A percentile compares a stretch with the other conserved stretches of the same genome.
Evolutionary conservation across 2,113 vertebrate genomes (phyloP).

Genomic region (Balaenoptera acutorostrata): DNA sequence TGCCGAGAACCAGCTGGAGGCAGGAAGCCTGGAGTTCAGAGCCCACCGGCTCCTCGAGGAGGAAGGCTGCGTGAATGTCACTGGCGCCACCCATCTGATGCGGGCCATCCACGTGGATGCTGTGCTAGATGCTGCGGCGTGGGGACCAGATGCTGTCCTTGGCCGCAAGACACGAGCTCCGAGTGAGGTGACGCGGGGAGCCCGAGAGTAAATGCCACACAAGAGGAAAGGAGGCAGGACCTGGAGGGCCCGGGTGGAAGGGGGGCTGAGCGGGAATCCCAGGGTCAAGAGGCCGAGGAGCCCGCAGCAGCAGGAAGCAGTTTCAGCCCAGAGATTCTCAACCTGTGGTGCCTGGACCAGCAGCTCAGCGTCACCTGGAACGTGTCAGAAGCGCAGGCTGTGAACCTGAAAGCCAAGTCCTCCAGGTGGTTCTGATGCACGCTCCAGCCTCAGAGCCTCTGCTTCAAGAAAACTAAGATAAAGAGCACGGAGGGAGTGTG

Average conservation of each 20-base stretch:
- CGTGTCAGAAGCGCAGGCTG: background rate
- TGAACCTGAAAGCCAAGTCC: rapidly evolving
- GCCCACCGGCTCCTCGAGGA: background rate
- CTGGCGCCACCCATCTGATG: rapidly evolving
- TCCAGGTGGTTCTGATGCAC: rapidly evolving
- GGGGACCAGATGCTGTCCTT: rapidly evolving
- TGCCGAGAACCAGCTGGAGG: background rate
- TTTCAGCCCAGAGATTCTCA: background rate
- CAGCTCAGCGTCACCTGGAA: rapidly evolving
- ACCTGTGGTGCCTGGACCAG: background rate
- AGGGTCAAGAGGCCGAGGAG: too few relatives aligned
- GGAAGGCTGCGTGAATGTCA: rapidly evolving
- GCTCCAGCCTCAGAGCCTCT: background rate
- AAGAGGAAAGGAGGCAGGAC: background rate
- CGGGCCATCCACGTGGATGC: rapidly evolving
- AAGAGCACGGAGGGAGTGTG: background rate
- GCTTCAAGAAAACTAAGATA: background rate
- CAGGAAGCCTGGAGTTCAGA: rapidly evolving
- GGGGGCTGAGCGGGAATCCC: rapidly evolving
- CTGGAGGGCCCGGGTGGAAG: background rate
- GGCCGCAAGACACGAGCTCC: rapidly evolving
- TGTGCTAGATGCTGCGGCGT: background rate
- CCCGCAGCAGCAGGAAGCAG: background rate
- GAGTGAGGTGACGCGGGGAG: rapidly evolving
- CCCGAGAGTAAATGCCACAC: too few relatives aligned